Conservation (phyloP, 1,140 invertebrate genomes). For the Tribolium castaneum region DNA sequence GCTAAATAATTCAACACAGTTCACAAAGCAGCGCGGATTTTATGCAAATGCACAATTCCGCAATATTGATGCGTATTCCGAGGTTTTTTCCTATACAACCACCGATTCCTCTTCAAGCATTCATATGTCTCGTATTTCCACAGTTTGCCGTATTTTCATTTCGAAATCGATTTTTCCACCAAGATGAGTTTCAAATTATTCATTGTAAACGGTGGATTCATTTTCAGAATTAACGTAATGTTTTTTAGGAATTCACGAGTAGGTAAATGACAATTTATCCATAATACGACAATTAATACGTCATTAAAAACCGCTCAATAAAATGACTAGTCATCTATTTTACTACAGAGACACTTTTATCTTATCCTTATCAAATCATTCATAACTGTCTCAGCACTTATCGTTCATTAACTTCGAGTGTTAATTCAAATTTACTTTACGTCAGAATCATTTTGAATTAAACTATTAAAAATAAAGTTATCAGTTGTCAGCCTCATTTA, state of each 20-base stretch:
- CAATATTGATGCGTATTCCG: neutral
- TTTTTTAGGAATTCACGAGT: too few species aligned
- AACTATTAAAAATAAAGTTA: neutral
- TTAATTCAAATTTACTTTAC: neutral
- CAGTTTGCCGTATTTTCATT: neutral
- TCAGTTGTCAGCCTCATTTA: too few species aligned
- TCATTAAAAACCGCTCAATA: too few species aligned
- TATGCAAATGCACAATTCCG: slow-evolving; percentile 21
- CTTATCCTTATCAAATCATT: neutral
- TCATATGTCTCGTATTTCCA: neutral
- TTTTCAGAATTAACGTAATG: too few species aligned
- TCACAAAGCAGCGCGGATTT: slow-evolving; percentile 10
- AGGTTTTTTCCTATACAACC: neutral
- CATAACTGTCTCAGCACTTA: neutral
- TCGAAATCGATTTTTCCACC: neutral
- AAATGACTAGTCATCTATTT: too few species aligned
- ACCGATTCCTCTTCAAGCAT: neutral
- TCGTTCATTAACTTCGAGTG: neutral
- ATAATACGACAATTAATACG: too few species aligned
- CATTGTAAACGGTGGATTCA: neutral
- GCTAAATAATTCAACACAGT: slow-evolving; percentile 14
- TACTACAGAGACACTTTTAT: neutral
- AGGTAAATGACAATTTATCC: too few species aligned
- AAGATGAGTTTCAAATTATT: neutral
- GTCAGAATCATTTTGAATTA: neutral